phyloP scores from a whole-genome alignment of 2,113 vertebrate genomes.

The Cebidichthys violaceus region DNA sequence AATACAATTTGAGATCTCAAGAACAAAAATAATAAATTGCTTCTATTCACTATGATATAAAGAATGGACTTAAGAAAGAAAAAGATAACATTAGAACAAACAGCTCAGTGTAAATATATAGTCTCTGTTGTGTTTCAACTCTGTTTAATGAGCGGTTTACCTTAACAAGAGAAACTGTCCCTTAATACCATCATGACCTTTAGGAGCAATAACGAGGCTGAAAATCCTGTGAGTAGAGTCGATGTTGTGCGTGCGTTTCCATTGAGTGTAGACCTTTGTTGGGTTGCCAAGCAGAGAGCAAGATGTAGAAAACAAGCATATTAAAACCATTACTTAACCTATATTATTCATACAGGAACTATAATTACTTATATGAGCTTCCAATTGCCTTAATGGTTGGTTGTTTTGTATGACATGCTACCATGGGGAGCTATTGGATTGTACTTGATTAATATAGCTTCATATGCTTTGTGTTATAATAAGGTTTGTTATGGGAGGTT shows the following conservation, averaged over 20 bases:
- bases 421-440: conserved; percentile 36
- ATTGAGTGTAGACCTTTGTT: conserved; percentile 5
- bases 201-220: not conserved
- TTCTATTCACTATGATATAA: not conserved
- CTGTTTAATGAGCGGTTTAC: not conserved
- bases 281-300: not conserved
- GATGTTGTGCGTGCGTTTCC: not conserved
- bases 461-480: conserved; percentile 31
- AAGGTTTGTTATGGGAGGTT: conserved; percentile 24
- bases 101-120: not conserved
- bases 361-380: conserved; percentile 16
- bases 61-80: not conserved
- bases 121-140: not conserved
- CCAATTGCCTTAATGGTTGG: conserved; percentile 32
- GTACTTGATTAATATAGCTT: conserved; percentile 40
- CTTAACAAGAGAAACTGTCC: not conserved
- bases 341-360: conserved; percentile 31
- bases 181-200: not conserved
- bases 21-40: not conserved
- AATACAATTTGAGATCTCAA: not conserved
- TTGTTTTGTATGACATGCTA: conserved; percentile 12
- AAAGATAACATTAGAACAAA: not conserved
- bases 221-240: not conserved
- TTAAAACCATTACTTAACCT: conserved; percentile 51
- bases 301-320: not conserved